These are phyloP conservation scores for Ictalurus punctatus DNA, from an alignment of 2,113 vertebrate species.

Conservation along the genomic window DNA sequence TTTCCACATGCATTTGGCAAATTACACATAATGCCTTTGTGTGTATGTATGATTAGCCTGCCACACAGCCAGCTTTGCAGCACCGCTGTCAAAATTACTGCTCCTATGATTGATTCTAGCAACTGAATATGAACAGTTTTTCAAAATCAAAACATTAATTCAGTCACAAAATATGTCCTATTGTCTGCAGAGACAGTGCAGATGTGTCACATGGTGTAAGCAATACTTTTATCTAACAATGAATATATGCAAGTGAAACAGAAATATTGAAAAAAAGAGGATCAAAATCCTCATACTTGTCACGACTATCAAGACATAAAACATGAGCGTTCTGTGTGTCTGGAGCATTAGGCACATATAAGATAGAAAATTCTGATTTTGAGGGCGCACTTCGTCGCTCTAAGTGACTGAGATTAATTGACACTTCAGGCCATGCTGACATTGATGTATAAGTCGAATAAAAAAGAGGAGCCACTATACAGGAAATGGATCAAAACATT, in stretches of 20 bases:
- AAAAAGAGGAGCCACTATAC: slow-evolving; percentile 6
- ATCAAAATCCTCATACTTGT: neutral
- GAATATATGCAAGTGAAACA: neutral
- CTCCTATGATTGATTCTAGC: slow-evolving; percentile 1
- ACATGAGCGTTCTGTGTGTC: slow-evolving; percentile 2
- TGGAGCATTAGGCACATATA: slow-evolving; percentile 20
- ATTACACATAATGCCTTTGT: slow-evolving; percentile 2
- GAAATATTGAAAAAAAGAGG: neutral
- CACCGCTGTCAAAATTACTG: slow-evolving; percentile 23
- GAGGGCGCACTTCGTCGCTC: neutral
- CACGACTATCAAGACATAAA: neutral
- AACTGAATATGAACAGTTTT: neutral
- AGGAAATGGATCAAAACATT: slow-evolving; percentile 14
- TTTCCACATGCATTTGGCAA: slow-evolving; percentile 18
- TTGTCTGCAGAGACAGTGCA: neutral
- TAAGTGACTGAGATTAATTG: slow-evolving; percentile 44
- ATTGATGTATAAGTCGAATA: slow-evolving; percentile 42
- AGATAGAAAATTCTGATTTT: slow-evolving; percentile 9
- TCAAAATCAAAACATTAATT: slow-evolving; percentile 13
- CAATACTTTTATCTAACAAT: neutral
- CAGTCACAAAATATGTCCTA: slow-evolving; percentile 1
- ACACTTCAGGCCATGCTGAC: slow-evolving; percentile 31
- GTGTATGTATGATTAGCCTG: slow-evolving; percentile 10
- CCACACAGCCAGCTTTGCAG: neutral
- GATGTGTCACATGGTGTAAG: slow-evolving; percentile 1